These are phyloP conservation scores for Quadriops clusia DNA, from an alignment of 2,888 invertebrate species.

Conservation along the genomic window DNA sequence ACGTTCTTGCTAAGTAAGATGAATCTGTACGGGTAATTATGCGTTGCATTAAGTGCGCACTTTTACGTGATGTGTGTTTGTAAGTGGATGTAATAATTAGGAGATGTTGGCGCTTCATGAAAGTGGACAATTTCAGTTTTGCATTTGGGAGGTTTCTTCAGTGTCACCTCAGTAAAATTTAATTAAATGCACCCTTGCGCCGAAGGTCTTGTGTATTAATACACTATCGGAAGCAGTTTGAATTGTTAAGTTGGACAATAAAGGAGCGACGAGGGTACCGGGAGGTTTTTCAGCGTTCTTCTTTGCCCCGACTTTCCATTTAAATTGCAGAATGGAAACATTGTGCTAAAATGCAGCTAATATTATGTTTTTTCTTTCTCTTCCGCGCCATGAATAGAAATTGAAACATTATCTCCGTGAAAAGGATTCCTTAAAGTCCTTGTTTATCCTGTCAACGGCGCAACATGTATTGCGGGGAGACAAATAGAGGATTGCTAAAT, in stretches of 20 bases:
- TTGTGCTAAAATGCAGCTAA: constrained; percentile 28
- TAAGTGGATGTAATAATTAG: too few species aligned
- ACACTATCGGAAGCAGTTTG: constrained; percentile 4
- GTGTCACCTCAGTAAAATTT: too few species aligned
- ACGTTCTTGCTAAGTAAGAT: too few species aligned
- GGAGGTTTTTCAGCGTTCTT: constrained; percentile 2
- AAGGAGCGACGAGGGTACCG: background rate
- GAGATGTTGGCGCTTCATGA: too few species aligned
- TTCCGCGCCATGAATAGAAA: constrained; percentile 31
- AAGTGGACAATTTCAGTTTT: too few species aligned
- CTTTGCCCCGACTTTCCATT: constrained; percentile 12
- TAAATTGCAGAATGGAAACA: constrained; percentile 29
- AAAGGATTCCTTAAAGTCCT: constrained; percentile 12
- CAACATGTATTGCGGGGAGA: constrained; percentile 10
- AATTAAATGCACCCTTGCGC: too few species aligned
- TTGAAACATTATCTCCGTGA: constrained; percentile 22
- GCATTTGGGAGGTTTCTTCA: too few species aligned
- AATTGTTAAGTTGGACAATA: constrained; percentile 1
- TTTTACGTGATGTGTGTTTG: too few species aligned
- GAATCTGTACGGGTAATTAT: too few species aligned
- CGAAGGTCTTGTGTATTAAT: too few species aligned
- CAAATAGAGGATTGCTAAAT: constrained; percentile 9
- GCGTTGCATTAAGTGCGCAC: too few species aligned
- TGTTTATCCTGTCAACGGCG: constrained; percentile 10
- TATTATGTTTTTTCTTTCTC: constrained; percentile 29